Percentiles rank a stretch among this genome's conserved stretches.
These are phyloP conservation scores for Enoplosus armatus DNA, from an alignment of 2,797 vertebrate genomes.

Conservation along the genomic window DNA sequence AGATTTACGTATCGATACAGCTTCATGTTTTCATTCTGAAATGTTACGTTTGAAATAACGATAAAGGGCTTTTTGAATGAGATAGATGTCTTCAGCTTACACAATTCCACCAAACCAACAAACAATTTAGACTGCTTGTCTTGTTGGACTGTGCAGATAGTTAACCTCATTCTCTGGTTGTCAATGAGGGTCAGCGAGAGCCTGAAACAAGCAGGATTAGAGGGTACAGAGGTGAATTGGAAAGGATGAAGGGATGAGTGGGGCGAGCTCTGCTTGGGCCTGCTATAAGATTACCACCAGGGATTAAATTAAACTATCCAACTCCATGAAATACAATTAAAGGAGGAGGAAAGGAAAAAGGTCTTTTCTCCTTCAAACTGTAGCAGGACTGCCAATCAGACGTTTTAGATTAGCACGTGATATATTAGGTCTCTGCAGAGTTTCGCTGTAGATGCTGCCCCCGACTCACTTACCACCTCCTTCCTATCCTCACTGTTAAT, in stretches of 20 bases:
- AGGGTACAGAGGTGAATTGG: slow-evolving; percentile 65
- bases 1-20: neutral
- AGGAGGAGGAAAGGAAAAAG: slow-evolving; percentile 42
- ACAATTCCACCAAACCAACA: slow-evolving; percentile 45
- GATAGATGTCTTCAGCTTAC: slow-evolving; percentile 11
- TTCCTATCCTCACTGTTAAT: slow-evolving; percentile 13
- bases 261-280: slow-evolving; percentile 38
- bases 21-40: slow-evolving; percentile 1
- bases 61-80: slow-evolving; percentile 18
- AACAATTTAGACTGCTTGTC: slow-evolving; percentile 44
- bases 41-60: neutral
- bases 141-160: slow-evolving; percentile 49
- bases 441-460: slow-evolving; percentile 6
- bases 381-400: slow-evolving; percentile 57
- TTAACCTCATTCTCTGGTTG: slow-evolving; percentile 62
- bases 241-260: slow-evolving; percentile 65
- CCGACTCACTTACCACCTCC: neutral
- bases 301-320: slow-evolving; percentile 74
- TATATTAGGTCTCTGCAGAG: slow-evolving; percentile 9
- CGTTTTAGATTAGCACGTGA: slow-evolving; percentile 35
- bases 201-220: slow-evolving; percentile 72
- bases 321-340: slow-evolving; percentile 54
- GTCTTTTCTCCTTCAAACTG: no score
- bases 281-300: slow-evolving; percentile 66
- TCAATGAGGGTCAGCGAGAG: slow-evolving; percentile 47